phyloP scores from a whole-genome alignment of 1,140 invertebrate genomes.

The Tetraneura akinire region DNA sequence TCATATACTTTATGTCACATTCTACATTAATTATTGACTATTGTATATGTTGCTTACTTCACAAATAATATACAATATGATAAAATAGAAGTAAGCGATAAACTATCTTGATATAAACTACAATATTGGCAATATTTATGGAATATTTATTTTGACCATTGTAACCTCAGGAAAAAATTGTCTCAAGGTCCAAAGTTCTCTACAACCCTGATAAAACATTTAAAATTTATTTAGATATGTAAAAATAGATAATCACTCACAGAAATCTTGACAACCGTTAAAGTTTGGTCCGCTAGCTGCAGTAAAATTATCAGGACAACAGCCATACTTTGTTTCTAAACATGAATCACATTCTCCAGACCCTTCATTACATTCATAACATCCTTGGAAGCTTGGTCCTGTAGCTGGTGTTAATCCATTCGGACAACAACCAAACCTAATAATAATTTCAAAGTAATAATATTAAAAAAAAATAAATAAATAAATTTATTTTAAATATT shows the following conservation, averaged over 20 bases:
- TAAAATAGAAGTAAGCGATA: no score
- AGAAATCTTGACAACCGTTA: slow-evolving; percentile 69
- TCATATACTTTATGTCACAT: no score
- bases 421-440: slow-evolving; percentile 78
- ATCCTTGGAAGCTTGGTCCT: slow-evolving; percentile 73
- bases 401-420: slow-evolving; percentile 82
- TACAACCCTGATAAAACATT: no score
- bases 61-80: no score
- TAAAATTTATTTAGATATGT: no score
- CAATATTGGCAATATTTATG: no score
- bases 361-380: slow-evolving; percentile 58
- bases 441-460: not conserved
- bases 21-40: no score
- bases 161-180: no score
- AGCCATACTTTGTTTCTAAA: slow-evolving; percentile 58
- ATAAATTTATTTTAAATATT: not conserved
- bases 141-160: no score
- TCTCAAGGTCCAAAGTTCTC: no score
- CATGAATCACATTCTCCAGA: slow-evolving; percentile 55
- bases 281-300: slow-evolving; percentile 71
- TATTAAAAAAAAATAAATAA: not conserved
- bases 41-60: no score
- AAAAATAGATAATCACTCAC: not conserved
- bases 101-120: no score
- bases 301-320: slow-evolving; percentile 81